Evolutionary conservation across 1,140 invertebrate species (phyloP).

Genomic region (Hyles vespertilio): DNA sequence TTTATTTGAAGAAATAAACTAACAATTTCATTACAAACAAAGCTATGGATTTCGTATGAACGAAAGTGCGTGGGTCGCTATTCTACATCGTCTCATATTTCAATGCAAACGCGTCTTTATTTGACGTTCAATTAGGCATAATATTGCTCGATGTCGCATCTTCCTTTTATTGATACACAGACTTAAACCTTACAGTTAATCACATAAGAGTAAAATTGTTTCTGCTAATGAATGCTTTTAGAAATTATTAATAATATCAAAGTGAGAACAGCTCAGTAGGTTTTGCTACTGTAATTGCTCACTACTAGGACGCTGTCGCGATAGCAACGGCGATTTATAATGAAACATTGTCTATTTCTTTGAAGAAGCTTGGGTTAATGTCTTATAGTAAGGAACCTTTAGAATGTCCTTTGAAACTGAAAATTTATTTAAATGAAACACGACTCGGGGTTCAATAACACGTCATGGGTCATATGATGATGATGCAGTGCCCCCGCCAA

Average conservation of each 20-base stretch:
- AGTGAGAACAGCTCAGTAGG: constrained; percentile 59
- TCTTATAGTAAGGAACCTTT: neutral
- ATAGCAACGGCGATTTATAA: constrained; percentile 37
- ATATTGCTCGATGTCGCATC: neutral
- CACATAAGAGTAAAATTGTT: neutral
- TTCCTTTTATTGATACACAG: constrained; percentile 9
- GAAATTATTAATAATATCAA: constrained; percentile 57
- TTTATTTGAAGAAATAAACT: constrained; percentile 67
- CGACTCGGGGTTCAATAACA: no score
- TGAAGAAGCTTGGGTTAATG: constrained; percentile 1
- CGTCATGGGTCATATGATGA: no score
- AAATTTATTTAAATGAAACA: no score
- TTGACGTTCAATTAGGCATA: neutral
- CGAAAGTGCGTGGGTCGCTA: constrained; percentile 65
- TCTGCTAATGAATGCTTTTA: constrained; percentile 12
- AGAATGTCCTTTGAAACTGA: no score
- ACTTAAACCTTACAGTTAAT: neutral
- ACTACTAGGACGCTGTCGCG: constrained; percentile 47
- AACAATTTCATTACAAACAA: constrained; percentile 73
- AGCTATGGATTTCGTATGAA: constrained; percentile 67
- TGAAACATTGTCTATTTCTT: constrained; percentile 25
- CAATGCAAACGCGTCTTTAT: neutral
- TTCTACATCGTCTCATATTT: constrained; percentile 42
- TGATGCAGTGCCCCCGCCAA: no score
- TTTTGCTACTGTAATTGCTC: constrained; percentile 61